Evolutionary conservation across 2,113 vertebrate genomes (phyloP).

Genomic region (Pontoporia blainvillei): DNA sequence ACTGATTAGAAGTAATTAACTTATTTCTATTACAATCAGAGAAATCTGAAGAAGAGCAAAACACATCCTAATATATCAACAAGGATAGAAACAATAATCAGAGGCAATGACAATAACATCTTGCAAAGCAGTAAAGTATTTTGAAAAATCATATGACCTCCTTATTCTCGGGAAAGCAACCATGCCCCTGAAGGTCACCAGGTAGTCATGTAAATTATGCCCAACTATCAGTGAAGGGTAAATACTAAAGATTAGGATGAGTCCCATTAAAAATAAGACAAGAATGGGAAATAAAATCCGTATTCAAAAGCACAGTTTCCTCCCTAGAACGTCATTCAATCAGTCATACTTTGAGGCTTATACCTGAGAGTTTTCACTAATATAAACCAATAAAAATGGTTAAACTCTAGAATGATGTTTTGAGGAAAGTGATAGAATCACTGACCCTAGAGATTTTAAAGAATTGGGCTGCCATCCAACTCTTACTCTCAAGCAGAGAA

Average conservation of each 20-base stretch:
- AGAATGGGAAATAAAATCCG: background rate
- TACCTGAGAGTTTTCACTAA: background rate
- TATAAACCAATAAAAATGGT: too few species aligned
- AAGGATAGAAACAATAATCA: background rate
- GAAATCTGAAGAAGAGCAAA: background rate
- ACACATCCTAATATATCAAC: background rate
- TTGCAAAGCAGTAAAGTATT: background rate
- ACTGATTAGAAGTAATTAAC: background rate
- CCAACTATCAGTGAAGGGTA: background rate
- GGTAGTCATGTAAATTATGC: background rate
- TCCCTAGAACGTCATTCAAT: background rate
- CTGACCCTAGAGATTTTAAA: background rate
- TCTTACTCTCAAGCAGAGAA: background rate
- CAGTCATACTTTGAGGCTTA: background rate
- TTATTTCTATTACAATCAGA: background rate
- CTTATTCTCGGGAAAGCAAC: background rate
- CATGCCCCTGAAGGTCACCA: accelerated
- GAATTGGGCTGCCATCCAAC: accelerated
- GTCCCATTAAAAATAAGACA: background rate
- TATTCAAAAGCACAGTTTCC: background rate
- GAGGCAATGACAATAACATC: background rate
- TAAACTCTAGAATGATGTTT: background rate
- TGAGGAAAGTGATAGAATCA: background rate
- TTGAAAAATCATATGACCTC: background rate
- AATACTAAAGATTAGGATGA: background rate